Base-by-base conservation (phyloP, 2,113 vertebrate species). In the Callionymus lyra region DNA sequence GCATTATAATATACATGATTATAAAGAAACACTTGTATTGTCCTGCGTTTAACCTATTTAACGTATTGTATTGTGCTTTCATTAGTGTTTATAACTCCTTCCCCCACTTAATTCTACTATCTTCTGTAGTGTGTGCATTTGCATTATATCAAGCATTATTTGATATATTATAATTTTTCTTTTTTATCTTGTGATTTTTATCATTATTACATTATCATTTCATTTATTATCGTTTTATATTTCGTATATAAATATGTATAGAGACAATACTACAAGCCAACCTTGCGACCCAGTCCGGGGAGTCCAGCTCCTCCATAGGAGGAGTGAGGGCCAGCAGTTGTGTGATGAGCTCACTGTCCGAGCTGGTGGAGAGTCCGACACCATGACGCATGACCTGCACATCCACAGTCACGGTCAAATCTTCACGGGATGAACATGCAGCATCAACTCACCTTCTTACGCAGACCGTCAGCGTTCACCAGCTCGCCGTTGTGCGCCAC, bases 401-500 rank as follows among this genome's bases (percentile, higher is more conserved):
- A 0, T 1, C 31, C 34, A 66, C n/a, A 43, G n/a, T 11, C 4
- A 18, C 12, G 6, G 2, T 6, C 13, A 14, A 16, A 10, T 6
- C 9, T 40, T 13, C 9, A 6, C 6, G 37, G 9, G 10, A 36
- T n/a, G 12, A 6, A 18, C 12, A 10, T 38, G 14, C 34, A 6
- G 31, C 8, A 6, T 12, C 4, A 15, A 6, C 59, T 55, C 51
- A 80, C 95, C 90, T 93, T 94, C 63, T 81, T 91, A 59, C 91
- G 79, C 61, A 99, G 76, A 1, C 72, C 86, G 3, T 72, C 56
- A 35, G 95, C 90, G 2, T 99, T 99, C 12, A 96, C 86, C 14
- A 99, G 69, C 72, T 99, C 94, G 5, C 95, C 95, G 0, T 99
- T 99, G 80, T 99, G 95, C 0, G 95, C 94, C 16, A 99, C 94